Evolutionary conservation across 2,113 vertebrate genomes (phyloP).

Genomic region (Tinamus guttatus): DNA sequence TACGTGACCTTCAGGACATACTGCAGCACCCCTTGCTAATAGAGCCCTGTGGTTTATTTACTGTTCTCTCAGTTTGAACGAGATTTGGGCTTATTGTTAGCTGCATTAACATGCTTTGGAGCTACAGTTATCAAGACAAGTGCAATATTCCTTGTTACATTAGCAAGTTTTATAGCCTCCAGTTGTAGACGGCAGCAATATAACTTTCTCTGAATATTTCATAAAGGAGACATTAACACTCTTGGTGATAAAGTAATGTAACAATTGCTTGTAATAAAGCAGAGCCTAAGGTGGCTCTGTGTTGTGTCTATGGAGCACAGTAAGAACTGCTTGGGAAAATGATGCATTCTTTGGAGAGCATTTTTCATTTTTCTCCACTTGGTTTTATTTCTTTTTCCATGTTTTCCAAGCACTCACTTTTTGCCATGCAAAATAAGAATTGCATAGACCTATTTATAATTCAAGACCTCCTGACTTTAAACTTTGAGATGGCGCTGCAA

Average conservation of each 20-base stretch:
- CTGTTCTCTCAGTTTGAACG: background rate
- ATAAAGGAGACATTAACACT: background rate
- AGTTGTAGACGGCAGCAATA: background rate
- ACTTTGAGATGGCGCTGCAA: background rate
- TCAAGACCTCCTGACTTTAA: background rate
- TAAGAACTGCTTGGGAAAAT: background rate
- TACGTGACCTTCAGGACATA: background rate
- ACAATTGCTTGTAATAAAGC: background rate
- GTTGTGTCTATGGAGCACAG: background rate
- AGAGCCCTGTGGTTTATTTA: background rate
- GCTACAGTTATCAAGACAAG: background rate
- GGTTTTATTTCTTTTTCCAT: background rate
- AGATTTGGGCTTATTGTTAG: background rate
- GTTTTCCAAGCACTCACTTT: background rate
- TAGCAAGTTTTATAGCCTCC: background rate
- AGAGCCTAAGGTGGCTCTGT: background rate
- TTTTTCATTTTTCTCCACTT: background rate
- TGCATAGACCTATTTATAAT: background rate
- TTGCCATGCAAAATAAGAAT: background rate
- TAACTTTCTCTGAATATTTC: slow-evolving; percentile 14
- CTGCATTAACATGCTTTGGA: background rate
- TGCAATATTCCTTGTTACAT: background rate
- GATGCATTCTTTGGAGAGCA: background rate
- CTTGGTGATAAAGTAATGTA: background rate
- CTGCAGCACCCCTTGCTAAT: background rate